Evolutionary conservation across 2,888 invertebrate genomes (phyloP).

Genomic region (Cantharis rustica): DNA sequence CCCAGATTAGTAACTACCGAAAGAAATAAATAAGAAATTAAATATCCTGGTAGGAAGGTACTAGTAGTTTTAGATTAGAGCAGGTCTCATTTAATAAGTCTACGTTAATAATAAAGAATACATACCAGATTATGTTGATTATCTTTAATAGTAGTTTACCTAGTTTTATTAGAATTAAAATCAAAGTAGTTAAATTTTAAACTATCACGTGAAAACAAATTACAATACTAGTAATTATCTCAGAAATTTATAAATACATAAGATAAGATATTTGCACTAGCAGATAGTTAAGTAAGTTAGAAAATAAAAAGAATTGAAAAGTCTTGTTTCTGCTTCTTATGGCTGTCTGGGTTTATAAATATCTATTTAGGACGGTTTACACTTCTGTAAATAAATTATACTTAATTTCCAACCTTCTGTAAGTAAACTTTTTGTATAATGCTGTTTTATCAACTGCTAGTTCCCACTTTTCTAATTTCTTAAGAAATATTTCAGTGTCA

Average conservation of each 20-base stretch:
- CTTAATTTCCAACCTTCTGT: conserved; percentile 23
- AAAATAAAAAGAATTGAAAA: conserved; percentile 21
- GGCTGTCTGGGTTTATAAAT: conserved; percentile 33
- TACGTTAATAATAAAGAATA: too few relatives aligned
- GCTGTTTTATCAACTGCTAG: conserved; percentile 24
- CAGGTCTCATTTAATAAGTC: background rate
- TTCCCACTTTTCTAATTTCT: conserved; percentile 16
- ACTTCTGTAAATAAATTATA: conserved; percentile 33
- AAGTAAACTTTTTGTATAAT: conserved; percentile 10
- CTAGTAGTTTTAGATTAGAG: background rate
- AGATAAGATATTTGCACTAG: background rate
- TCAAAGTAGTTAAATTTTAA: background rate
- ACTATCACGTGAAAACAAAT: background rate
- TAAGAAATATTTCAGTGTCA: background rate
- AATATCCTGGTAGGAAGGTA: background rate
- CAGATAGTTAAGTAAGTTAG: background rate
- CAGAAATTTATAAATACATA: background rate
- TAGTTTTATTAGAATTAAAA: background rate
- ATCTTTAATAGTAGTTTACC: background rate
- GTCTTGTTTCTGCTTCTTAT: conserved; percentile 19
- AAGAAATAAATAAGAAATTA: background rate
- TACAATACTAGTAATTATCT: background rate
- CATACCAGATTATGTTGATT: background rate
- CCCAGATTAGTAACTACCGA: background rate
- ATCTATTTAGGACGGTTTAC: conserved; percentile 34